phyloP scores from a whole-genome alignment of 2,113 vertebrate genomes.

The Esox niger region DNA sequence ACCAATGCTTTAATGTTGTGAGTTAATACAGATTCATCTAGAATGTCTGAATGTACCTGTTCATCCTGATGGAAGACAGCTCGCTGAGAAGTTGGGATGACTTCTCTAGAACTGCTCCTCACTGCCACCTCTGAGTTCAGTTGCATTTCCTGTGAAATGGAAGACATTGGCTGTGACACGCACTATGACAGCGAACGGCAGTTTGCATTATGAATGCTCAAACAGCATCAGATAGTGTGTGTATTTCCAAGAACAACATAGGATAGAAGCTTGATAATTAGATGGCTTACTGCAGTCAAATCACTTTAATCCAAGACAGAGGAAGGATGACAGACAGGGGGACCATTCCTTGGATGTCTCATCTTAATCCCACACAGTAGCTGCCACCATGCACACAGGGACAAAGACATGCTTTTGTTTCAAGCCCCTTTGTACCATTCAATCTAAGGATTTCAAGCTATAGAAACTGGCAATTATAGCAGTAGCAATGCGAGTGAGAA shows the following conservation, averaged over 20 bases:
- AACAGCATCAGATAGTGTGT: slow-evolving; percentile 24
- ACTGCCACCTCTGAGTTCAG: slow-evolving; percentile 66
- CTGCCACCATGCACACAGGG: slow-evolving; percentile 13
- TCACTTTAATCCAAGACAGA: slow-evolving; percentile 48
- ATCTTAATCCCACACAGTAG: slow-evolving; percentile 38
- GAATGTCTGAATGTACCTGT: slow-evolving; percentile 69
- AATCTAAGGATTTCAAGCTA: background rate
- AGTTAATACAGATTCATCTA: background rate
- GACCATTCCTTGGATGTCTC: slow-evolving; percentile 13
- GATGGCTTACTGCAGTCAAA: slow-evolving; percentile 44
- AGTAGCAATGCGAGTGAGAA: slow-evolving; percentile 5
- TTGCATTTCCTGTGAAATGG: slow-evolving; percentile 68
- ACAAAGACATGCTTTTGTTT: slow-evolving; percentile 17
- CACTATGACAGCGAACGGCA: slow-evolving; percentile 12
- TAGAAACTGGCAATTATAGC: background rate
- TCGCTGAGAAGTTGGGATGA: slow-evolving; percentile 64
- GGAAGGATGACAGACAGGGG: slow-evolving; percentile 25
- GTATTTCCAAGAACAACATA: slow-evolving; percentile 46
- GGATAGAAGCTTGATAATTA: slow-evolving; percentile 44
- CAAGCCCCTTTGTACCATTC: background rate
- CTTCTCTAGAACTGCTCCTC: slow-evolving; percentile 66
- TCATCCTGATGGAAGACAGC: slow-evolving; percentile 69
- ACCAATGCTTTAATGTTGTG: background rate
- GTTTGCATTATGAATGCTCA: slow-evolving; percentile 36
- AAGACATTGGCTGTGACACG: slow-evolving; percentile 54